Evolutionary conservation across 2,113 vertebrate genomes (phyloP).

Genomic region (Brachyistius frenatus): DNA sequence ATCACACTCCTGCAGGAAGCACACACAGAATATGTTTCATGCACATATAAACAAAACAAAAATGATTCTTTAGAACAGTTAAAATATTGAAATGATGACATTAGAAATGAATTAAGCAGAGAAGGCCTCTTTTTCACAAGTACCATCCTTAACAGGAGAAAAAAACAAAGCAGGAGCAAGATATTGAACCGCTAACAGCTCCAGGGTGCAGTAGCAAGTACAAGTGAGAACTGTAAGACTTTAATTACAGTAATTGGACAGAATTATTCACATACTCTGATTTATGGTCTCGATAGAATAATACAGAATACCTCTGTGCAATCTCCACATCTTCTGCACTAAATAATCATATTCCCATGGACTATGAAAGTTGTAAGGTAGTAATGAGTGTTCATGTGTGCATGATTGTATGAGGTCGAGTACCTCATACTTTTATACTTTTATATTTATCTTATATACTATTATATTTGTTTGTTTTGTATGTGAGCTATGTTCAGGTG

Average conservation of each 20-base stretch:
- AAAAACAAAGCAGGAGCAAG: background rate
- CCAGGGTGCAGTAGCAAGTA: background rate
- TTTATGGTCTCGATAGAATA: background rate
- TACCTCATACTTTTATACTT: no score
- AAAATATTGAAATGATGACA: background rate
- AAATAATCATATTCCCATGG: no score
- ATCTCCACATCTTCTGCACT: no score
- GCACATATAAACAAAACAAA: background rate
- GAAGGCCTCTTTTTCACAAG: background rate
- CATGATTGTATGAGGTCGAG: no score
- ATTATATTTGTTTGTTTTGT: no score
- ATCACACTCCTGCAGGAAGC: conserved; percentile 90
- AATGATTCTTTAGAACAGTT: background rate
- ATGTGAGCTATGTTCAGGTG: no score
- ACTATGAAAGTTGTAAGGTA: no score
- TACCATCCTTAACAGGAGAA: background rate
- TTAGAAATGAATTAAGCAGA: background rate
- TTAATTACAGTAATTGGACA: background rate
- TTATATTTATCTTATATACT: no score
- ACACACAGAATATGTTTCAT: conserved; percentile 14
- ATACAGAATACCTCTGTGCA: no score
- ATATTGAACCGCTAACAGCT: background rate
- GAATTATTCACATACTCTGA: conserved; percentile 11
- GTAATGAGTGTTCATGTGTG: no score
- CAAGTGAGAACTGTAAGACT: background rate